phyloP scores from a whole-genome alignment of 1,140 invertebrate species.

The Penaeus japonicus region DNA sequence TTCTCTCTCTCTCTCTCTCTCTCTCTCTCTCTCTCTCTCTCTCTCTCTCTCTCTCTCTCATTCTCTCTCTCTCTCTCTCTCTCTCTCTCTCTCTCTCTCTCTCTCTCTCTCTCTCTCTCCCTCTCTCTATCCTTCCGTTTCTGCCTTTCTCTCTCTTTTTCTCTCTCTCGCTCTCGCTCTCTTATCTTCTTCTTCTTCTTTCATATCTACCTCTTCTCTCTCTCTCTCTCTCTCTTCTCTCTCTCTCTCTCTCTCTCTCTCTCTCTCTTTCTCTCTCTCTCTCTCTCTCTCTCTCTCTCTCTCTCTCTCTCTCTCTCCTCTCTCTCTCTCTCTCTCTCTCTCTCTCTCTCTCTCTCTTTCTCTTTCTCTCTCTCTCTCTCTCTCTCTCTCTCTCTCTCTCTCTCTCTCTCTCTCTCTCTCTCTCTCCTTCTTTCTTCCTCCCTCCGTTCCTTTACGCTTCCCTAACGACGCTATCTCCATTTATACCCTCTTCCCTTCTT shows the following conservation, averaged over 20 bases:
- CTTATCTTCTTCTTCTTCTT: too few species aligned
- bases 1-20: too few species aligned
- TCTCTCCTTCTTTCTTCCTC: not conserved
- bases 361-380: not conserved
- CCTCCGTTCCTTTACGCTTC: too few species aligned
- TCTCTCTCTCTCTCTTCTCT: not conserved
- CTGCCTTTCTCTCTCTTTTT: too few species aligned
- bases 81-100: not conserved
- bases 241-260: not conserved
- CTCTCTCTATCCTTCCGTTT: not conserved
- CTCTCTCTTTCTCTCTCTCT: not conserved
- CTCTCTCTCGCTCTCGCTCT: too few species aligned
- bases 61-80: too few species aligned
- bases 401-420: not conserved
- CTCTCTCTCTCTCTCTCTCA: too few species aligned
- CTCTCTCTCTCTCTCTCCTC: not conserved
- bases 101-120: not conserved
- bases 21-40: too few species aligned
- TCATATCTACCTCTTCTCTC: too few species aligned
- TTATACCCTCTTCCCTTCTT: too few species aligned
- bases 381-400: not conserved
- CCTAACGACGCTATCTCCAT: too few species aligned
- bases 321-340: not conserved
- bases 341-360: not conserved
- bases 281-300: not conserved